Evolutionary conservation across 2,888 invertebrate species (phyloP).

Genomic region (Hesperia comma): DNA sequence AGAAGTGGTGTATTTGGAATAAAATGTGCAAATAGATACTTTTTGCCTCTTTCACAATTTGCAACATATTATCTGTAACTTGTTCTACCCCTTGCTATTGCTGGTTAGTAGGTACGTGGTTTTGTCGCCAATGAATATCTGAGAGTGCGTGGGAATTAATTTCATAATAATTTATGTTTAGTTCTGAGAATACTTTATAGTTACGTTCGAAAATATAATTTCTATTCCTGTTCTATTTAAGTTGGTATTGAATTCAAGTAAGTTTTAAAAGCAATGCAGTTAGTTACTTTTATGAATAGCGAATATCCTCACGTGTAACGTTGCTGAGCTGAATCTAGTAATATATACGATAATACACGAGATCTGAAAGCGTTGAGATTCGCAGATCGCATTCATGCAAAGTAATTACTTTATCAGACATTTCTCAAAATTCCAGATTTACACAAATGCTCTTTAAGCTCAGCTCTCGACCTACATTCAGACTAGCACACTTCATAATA

Average conservation of each 20-base stretch:
- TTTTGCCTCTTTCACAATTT: too few relatives aligned
- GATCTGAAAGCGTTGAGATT: conserved; percentile 2
- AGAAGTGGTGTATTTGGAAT: too few relatives aligned
- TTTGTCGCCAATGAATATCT: too few relatives aligned
- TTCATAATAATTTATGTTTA: too few relatives aligned
- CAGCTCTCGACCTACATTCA: conserved; percentile 17
- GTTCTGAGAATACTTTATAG: too few relatives aligned
- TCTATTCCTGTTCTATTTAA: neutral
- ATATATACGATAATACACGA: conserved; percentile 8
- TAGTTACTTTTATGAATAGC: conserved; percentile 1
- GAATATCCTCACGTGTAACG: neutral
- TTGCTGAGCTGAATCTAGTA: neutral
- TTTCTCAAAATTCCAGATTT: neutral
- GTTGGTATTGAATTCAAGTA: neutral
- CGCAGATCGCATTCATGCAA: neutral
- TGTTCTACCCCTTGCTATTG: too few relatives aligned
- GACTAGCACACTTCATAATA: conserved; percentile 16
- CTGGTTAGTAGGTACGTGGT: too few relatives aligned
- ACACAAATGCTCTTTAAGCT: conserved; percentile 6
- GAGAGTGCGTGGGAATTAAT: too few relatives aligned
- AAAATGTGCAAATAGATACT: too few relatives aligned
- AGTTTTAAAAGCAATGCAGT: neutral
- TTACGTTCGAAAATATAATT: neutral
- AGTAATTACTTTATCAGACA: conserved; percentile 8
- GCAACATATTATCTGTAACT: too few relatives aligned